Conservation (phyloP, 2,888 invertebrate species). For the Chelonus formosanus region DNA sequence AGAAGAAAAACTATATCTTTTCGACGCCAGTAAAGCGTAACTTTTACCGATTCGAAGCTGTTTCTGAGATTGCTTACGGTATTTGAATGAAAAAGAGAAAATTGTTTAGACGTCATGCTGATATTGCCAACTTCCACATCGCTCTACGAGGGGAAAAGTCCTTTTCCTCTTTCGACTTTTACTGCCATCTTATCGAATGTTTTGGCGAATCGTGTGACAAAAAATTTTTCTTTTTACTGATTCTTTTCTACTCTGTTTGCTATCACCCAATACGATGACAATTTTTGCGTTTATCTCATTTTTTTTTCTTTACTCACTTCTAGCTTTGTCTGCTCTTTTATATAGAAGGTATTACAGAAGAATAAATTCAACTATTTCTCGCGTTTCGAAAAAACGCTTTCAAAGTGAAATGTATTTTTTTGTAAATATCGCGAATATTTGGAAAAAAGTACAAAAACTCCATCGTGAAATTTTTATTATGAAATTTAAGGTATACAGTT, state of each 20-base stretch:
- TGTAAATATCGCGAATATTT: not conserved
- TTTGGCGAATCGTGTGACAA: constrained; percentile 35
- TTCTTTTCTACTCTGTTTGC: constrained; percentile 5
- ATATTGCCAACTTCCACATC: constrained; percentile 45
- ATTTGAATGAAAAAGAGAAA: constrained; percentile 42
- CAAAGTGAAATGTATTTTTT: not conserved
- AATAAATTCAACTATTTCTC: too few species aligned
- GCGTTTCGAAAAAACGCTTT: too few species aligned
- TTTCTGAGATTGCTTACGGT: constrained; percentile 47
- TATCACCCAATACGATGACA: not conserved
- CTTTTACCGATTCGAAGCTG: constrained; percentile 40
- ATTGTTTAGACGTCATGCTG: constrained; percentile 45
- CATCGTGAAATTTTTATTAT: not conserved
- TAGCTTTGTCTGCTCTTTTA: constrained; percentile 26
- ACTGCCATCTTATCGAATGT: constrained; percentile 21
- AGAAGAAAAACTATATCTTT: constrained; percentile 29
- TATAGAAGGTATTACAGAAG: too few species aligned
- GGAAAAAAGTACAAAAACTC: not conserved
- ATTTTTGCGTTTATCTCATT: constrained; percentile 18
- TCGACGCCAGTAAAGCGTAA: constrained; percentile 43
- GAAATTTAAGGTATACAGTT: too few species aligned
- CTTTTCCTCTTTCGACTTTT: constrained; percentile 21
- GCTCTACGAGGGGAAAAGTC: constrained; percentile 36
- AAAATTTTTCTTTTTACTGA: constrained; percentile 29
- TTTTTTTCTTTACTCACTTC: constrained; percentile 10